Evolutionary conservation across 2,113 vertebrate genomes (phyloP).

Genomic region (Periophthalmodon schlosseri): DNA sequence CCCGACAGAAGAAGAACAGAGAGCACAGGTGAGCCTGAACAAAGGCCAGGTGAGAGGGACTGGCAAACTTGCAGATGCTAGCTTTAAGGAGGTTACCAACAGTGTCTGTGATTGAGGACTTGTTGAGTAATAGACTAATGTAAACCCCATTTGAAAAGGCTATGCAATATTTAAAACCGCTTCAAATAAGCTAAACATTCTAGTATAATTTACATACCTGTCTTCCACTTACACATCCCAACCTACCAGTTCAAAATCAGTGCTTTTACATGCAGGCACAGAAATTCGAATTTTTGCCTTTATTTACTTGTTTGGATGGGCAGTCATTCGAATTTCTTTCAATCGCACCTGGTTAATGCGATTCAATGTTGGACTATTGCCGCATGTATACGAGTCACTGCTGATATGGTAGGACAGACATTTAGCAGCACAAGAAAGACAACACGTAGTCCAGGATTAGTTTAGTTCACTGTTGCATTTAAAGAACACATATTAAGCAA

Average conservation of each 20-base stretch:
- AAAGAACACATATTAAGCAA: too few species aligned
- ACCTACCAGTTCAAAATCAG: background rate
- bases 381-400: background rate
- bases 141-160: too few species aligned
- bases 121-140: background rate
- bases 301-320: background rate
- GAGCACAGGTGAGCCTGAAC: too few species aligned
- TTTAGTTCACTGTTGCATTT: background rate
- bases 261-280: background rate
- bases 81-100: background rate
- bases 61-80: too few species aligned
- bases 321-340: slow-evolving; percentile 4
- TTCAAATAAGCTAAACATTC: background rate
- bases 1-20: too few species aligned
- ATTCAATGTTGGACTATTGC: background rate
- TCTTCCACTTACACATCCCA: background rate
- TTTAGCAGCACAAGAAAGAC: background rate
- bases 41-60: too few species aligned
- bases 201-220: background rate
- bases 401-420: background rate
- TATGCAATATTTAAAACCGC: background rate
- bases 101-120: background rate
- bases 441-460: background rate
- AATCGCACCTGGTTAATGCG: slow-evolving; percentile 1
- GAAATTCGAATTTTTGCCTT: slow-evolving; percentile 7